phyloP scores from a whole-genome alignment of 2,113 vertebrate species.

The Ariopsis seemanni region DNA sequence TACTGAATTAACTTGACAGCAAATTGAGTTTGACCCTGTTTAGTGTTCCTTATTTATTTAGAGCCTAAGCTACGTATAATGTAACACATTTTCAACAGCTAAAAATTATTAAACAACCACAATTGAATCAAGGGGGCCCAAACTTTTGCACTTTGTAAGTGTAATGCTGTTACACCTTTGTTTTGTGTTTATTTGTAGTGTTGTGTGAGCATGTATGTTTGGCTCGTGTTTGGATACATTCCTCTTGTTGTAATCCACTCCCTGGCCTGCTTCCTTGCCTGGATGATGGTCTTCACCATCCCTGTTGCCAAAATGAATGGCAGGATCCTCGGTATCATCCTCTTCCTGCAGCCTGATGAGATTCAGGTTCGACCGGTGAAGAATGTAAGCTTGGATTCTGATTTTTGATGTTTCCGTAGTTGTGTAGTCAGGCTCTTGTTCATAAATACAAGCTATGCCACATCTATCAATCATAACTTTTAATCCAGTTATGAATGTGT shows the following conservation, averaged over 20 bases:
- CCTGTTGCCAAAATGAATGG: slow-evolving; percentile 77
- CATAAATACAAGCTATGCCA: not conserved
- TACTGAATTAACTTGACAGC: not conserved
- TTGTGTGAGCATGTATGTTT: slow-evolving; percentile 50
- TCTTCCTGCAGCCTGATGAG: slow-evolving; percentile 73
- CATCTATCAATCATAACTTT: not conserved
- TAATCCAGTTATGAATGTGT: not conserved
- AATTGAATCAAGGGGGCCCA: not conserved
- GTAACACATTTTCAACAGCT: not conserved
- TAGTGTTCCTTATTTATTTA: not conserved
- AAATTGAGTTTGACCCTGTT: not conserved
- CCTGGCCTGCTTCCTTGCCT: slow-evolving; percentile 73
- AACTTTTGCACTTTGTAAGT: not conserved
- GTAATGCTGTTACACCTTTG: not conserved
- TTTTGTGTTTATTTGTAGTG: slow-evolving; percentile 57
- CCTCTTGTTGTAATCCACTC: slow-evolving; percentile 71
- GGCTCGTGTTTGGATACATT: slow-evolving; percentile 77
- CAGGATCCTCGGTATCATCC: slow-evolving; percentile 58
- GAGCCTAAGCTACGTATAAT: not conserved
- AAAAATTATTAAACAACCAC: not conserved
- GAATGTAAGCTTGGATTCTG: slow-evolving; percentile 56
- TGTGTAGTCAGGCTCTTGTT: not conserved
- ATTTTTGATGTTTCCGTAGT: not conserved
- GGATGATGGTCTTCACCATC: slow-evolving; percentile 78
- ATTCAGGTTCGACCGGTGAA: slow-evolving; percentile 60